Base-by-base conservation (phyloP, 2,888 invertebrate genomes). In the Bellardia bayeri region DNA sequence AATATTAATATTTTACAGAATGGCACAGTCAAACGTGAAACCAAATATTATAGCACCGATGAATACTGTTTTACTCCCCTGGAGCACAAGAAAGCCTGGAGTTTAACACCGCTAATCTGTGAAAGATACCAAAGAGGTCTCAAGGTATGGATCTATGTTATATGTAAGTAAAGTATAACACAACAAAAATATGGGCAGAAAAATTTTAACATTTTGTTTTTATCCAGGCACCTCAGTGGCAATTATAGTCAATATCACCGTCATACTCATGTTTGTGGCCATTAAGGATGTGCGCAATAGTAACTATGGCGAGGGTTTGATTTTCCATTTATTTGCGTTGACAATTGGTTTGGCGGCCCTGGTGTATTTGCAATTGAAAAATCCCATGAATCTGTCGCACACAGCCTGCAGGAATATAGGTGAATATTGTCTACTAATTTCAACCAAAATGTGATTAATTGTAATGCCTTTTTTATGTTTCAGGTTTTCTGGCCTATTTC, bases 121-220 rank as follows among this genome's bases (percentile, higher is more conserved):
- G 92, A 92, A 51, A 90, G 91, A 30, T 91, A 91, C 33, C 91
- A 91, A 81, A 90, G 88, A 11, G 91, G 92, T 30, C 92, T 92
- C 64, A 89, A 90, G 0, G 88, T 91, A 14, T 91, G 91, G 91
- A 91, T 91, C 76, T 91, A 91, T 88, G 91, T 90, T n/a, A 92
- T 91, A 16, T 92, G 91, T 92, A 72, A 85, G 91, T 63, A 42
- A n/a, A 72, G 0, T 63, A 16, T 23, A 45, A 9, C 13, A 16
- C 13, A 85, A 16, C 11, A n/a, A 13, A 13, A 58, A 9, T 30
- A 13, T 13, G 3, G 13, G 2, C 14, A 16, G 40, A 40, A 16
- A 51, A 0, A 30, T 30, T 30, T 2, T n/a, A 30, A 49, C n/a
- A 49, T 7, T 64, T 42, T 8, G 6, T 30, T 54, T 58, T 42